Evolutionary conservation across 2,113 vertebrate genomes (phyloP), one percentile per base, ranked within the genome.

Genomic region (Zosterops borbonicus): DNA sequence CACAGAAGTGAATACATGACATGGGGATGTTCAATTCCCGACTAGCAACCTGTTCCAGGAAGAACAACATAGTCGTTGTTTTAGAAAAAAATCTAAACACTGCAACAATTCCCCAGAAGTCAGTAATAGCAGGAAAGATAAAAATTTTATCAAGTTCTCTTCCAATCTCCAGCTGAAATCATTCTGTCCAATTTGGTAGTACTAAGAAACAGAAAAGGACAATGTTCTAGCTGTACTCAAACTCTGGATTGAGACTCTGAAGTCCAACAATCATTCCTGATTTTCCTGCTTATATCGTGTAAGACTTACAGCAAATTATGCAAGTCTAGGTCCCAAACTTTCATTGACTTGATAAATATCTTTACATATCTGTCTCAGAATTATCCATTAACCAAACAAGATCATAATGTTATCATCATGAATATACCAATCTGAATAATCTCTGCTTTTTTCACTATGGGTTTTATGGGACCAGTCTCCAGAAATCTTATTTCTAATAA

Each of bases 41-140:
- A 94, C 99, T 99, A 55, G 98, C 99, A 96, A 99, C 97, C 98
- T 99, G 89, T n/a, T 91, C 52, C 80, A 87, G 46, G 89, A 89
- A 93, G 63, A 90, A 41, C 35, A 90, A 68, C 8, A 68, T 39
- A 50, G 23, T 78, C 11, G 76, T 64, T 59, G 27, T 22, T 63
- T 91, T 39, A 87, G 39, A 58, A 86, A 73, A 28, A 79, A 47
- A 15, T 47, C 12, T 59, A 41, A 93, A 41, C 52, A 44, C 21
- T 69, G 8, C 29, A 83, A 9, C 13, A 53, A 23, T 47, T 80
- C 8, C 46, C 31, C 25, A 41, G 62, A 90, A 95, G 41, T 52
- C 74, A 78, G 17, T 1, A 2, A 52, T 29, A 77, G 16, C 25
- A 78, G 17, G 25, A 70, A 83, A 65, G 20, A 63, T 14, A 29